Percentiles rank a stretch among this genome's conserved stretches.
Conservation (phyloP, 1,140 invertebrate genomes). For the Idris sp. region DNA sequence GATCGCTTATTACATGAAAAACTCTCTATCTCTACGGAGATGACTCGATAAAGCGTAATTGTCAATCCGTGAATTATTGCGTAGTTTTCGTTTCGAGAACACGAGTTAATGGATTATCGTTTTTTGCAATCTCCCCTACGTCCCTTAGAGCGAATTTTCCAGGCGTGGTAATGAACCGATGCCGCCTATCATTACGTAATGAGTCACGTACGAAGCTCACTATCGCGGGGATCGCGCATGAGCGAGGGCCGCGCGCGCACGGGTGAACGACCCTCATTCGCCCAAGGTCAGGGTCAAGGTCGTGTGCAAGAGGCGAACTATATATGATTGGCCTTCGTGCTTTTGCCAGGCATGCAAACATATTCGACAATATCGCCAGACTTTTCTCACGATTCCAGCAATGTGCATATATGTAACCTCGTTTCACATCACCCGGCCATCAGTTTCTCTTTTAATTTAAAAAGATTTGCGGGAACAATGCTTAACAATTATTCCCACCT, state of each 20-base stretch:
- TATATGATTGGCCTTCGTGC: conserved; percentile 41
- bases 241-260: conserved; percentile 26
- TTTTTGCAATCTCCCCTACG: conserved; percentile 41
- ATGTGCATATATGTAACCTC: too few species aligned
- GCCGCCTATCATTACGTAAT: conserved; percentile 57
- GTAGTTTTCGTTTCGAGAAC: conserved; percentile 50
- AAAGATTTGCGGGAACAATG: too few species aligned
- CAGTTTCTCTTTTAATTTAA: too few species aligned
- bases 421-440: too few species aligned
- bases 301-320: conserved; percentile 43
- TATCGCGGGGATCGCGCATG: conserved; percentile 46
- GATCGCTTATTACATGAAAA: conserved; percentile 40
- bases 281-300: conserved; percentile 62
- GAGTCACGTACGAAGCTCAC: conserved; percentile 46
- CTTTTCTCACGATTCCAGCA: too few species aligned
- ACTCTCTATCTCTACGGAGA: conserved; percentile 36
- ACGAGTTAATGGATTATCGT: conserved; percentile 48
- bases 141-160: conserved; percentile 38
- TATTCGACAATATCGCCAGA: conserved; percentile 47
- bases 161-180: conserved; percentile 44
- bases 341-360: conserved; percentile 30
- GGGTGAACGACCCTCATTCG: conserved; percentile 53
- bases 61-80: conserved; percentile 53
- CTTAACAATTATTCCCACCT: too few species aligned
- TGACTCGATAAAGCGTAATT: conserved; percentile 46